A percentile compares a stretch with the other conserved stretches of the same genome.
Evolutionary conservation across 2,113 vertebrate genomes (phyloP).

Genomic region (Anoplopoma fimbria): DNA sequence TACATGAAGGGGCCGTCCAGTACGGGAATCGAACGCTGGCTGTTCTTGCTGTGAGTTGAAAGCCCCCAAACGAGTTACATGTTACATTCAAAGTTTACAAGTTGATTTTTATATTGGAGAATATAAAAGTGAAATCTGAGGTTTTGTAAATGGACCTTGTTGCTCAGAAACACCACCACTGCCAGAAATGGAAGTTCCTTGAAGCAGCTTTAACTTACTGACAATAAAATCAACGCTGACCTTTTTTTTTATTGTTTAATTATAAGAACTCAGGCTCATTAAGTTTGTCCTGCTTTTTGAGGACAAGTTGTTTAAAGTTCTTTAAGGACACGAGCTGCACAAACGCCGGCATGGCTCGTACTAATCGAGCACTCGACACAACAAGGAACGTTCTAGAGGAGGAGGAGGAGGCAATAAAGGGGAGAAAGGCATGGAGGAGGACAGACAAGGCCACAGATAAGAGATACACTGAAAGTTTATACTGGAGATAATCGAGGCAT

Average conservation of each 20-base stretch:
- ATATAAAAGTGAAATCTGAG: no score
- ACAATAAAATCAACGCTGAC: no score
- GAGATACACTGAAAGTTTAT: constrained; percentile 10
- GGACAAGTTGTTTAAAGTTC: background rate
- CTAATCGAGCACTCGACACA: constrained; percentile 19
- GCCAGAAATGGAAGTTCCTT: no score
- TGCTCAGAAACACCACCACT: no score
- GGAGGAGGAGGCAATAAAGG: constrained; percentile 18
- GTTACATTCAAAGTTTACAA: no score
- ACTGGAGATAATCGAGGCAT: constrained; percentile 17
- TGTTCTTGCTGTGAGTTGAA: no score
- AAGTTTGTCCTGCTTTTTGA: background rate
- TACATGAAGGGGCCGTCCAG: no score
- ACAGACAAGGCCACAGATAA: constrained; percentile 53
- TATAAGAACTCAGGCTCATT: background rate
- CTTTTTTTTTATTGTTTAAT: background rate
- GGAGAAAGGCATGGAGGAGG: background rate
- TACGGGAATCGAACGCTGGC: no score
- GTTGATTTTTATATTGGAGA: no score
- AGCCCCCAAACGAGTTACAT: no score
- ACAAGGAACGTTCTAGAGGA: constrained; percentile 8
- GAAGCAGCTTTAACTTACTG: no score
- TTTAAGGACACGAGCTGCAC: constrained; percentile 5
- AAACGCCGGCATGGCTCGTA: background rate
- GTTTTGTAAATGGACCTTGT: no score